Base-by-base conservation (phyloP, 92 coral and sea anemone species). In the Zoanthus sociatus region DNA sequence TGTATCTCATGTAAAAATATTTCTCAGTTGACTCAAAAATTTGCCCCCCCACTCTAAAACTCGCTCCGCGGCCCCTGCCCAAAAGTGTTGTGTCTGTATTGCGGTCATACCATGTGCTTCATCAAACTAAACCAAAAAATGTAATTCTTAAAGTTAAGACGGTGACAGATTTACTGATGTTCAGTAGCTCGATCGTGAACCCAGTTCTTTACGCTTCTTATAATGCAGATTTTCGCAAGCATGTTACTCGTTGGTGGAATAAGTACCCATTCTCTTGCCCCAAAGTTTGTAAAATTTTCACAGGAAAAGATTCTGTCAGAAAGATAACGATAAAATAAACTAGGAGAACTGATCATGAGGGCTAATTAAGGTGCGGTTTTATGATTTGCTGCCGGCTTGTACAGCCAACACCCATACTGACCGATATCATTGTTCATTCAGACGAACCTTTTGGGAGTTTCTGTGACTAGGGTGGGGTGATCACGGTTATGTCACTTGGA, bases 181-280 rank as follows among this genome's bases (percentile, higher is more conserved):
- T 73, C n/a, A 81, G 86, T 16, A 93, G 92, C 81, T 93, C 94
- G 13, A 70, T 93, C 73, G 84, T 63, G 1, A 93, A 91, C 73
- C 96, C 96, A 12, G 20, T 86, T 11, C 89, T 93, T 67, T 93
- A 91, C 72, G 86, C 89, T 17, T 86, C 81, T 71, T 91, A 91
- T 61, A 93, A 87, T 69, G 78, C 77, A 20, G 88, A 82, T 63
- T 93, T 93, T 61, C 91, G 89, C 33, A 76, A 73, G 32, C 94
- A 93, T 50, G 10, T 5, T 3, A 4, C 69, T 20, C 10, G 69
- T n/a, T 17, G 21, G 8, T 63, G 69, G 21, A n/a, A 21, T 63
- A 63, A 63, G 6, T 58, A 13, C 5, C 0, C 20, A 58, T 58
- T 16, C 16, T 58, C 64, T 14, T 58, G 64, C n/a, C n/a, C n/a